phyloP scores from a whole-genome alignment of 2,113 vertebrate species.

The Amphiprion ocellaris region DNA sequence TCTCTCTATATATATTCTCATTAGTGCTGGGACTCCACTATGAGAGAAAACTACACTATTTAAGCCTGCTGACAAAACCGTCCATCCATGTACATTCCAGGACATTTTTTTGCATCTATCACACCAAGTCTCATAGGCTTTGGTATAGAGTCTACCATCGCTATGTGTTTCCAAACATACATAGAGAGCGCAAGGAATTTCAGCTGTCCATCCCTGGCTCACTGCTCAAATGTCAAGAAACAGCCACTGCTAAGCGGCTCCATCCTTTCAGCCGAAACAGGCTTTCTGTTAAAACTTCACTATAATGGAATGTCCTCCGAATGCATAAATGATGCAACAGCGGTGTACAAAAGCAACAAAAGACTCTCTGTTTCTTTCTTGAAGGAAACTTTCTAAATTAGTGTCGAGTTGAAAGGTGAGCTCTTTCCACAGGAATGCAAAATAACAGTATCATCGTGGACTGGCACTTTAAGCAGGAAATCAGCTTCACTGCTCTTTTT shows the following conservation, averaged over 20 bases:
- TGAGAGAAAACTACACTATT: not conserved
- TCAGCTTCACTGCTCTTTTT: not conserved
- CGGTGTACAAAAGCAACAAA: conserved; percentile 50
- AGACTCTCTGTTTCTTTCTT: conserved; percentile 44
- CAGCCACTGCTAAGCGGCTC: not conserved
- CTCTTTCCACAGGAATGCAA: conserved; percentile 70
- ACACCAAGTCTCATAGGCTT: not conserved
- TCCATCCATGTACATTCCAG: not conserved
- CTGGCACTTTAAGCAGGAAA: conserved; percentile 31
- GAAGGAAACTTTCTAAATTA: conserved; percentile 45
- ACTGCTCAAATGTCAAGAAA: conserved; percentile 48
- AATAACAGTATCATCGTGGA: conserved; percentile 47
- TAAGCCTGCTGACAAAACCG: not conserved
- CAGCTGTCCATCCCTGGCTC: conserved; percentile 31
- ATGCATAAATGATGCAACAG: conserved; percentile 46
- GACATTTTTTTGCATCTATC: not conserved
- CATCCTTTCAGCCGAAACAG: conserved; percentile 16
- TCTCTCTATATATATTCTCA: not conserved
- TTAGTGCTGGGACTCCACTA: not conserved
- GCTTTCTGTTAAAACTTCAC: conserved; percentile 27
- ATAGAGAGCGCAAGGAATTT: conserved; percentile 41
- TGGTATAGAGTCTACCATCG: not conserved
- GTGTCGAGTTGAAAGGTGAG: conserved; percentile 62
- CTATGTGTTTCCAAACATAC: not conserved
- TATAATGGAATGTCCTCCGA: conserved; percentile 34